Conservation (phyloP, 2,113 vertebrate genomes). For the Aix galericulata region DNA sequence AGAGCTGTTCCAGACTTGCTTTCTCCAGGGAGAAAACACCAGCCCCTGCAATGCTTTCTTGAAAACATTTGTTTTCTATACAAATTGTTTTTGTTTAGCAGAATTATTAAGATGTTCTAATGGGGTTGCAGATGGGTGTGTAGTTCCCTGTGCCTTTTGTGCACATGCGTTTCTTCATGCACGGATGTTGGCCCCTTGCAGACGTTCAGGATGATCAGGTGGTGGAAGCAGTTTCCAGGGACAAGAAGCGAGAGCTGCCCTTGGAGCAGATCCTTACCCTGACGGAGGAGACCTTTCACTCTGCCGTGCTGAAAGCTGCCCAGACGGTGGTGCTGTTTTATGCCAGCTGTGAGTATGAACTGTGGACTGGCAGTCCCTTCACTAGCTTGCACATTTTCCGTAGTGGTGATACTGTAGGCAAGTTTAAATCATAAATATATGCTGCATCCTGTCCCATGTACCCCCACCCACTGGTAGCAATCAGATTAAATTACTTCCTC, state of each 20-base stretch:
- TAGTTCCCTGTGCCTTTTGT: background rate
- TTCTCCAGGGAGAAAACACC: background rate
- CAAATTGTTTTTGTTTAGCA: background rate
- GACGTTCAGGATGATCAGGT: slow-evolving; percentile 91
- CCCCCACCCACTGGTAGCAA: background rate
- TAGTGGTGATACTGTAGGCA: background rate
- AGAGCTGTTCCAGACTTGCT: background rate
- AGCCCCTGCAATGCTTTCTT: background rate
- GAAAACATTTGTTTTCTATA: background rate
- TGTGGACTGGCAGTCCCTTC: background rate
- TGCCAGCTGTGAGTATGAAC: slow-evolving; percentile 85
- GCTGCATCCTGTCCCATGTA: background rate
- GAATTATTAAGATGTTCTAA: background rate
- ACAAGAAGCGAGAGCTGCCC: slow-evolving; percentile 76
- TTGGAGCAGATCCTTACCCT: slow-evolving; percentile 78
- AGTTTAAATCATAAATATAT: background rate
- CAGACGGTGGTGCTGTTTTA: slow-evolving; percentile 88
- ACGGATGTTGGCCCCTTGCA: slow-evolving; percentile 28
- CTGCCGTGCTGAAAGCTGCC: slow-evolving; percentile 60
- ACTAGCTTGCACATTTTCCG: background rate
- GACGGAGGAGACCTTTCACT: slow-evolving; percentile 83
- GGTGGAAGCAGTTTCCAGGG: slow-evolving; percentile 81
- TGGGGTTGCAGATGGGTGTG: background rate
- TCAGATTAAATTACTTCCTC: background rate
- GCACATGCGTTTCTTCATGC: background rate